Conservation (phyloP, 2,888 invertebrate genomes). For the Lordiphosa andalusiaca region DNA sequence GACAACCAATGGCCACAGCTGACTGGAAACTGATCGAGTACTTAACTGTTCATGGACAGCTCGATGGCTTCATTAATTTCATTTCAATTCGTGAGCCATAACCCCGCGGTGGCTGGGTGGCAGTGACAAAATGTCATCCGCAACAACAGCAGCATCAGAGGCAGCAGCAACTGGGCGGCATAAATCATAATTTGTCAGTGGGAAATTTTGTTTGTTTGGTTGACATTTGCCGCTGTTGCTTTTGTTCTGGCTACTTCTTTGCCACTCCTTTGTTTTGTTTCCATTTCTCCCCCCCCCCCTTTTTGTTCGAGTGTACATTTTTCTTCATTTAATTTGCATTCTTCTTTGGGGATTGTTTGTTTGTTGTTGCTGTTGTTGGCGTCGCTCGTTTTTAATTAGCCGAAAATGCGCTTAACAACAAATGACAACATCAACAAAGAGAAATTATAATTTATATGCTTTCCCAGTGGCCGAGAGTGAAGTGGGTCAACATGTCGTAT, state of each 20-base stretch:
- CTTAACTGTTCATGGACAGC: too few species aligned
- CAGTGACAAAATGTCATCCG: not conserved
- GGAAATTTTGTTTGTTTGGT: slow-evolving; percentile 51
- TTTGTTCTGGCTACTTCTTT: slow-evolving; percentile 21
- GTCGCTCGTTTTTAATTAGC: slow-evolving; percentile 61
- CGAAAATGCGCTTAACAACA: slow-evolving; percentile 66
- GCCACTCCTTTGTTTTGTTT: slow-evolving; percentile 13
- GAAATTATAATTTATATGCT: slow-evolving; percentile 17
- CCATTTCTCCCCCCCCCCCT: too few species aligned
- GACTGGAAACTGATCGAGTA: too few species aligned
- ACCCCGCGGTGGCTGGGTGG: too few species aligned
- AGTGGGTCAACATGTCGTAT: slow-evolving; percentile 43
- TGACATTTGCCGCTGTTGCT: slow-evolving; percentile 39
- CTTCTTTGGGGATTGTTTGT: slow-evolving; percentile 21
- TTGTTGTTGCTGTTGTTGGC: not conserved
- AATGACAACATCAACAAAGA: slow-evolving; percentile 49
- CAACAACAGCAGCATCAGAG: slow-evolving; percentile 2
- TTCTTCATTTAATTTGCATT: slow-evolving; percentile 61
- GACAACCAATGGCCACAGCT: too few species aligned
- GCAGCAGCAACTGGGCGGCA: slow-evolving; percentile 22
- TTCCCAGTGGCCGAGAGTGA: slow-evolving; percentile 1
- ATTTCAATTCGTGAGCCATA: not conserved
- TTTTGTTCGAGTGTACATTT: slow-evolving; percentile 28
- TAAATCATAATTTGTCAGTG: slow-evolving; percentile 70
- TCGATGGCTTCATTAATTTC: too few species aligned